phyloP scores from a whole-genome alignment of 2,113 vertebrate genomes.

The Burhinus bistriatus region DNA sequence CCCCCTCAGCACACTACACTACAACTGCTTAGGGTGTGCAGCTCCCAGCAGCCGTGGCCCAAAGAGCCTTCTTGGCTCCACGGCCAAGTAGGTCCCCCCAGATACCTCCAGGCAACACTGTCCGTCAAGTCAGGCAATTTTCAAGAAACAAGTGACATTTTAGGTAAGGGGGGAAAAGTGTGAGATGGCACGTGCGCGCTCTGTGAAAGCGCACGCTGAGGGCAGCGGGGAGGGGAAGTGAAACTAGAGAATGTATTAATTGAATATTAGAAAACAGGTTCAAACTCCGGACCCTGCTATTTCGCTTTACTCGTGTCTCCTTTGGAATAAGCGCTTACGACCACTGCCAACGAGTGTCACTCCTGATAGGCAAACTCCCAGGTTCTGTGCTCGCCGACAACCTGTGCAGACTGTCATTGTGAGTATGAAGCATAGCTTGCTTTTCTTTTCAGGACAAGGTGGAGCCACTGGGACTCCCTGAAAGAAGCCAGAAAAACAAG shows the following conservation, averaged over 20 bases:
- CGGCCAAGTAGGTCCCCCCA: neutral
- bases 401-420: neutral
- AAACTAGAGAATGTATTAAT: neutral
- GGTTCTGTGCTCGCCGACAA: neutral
- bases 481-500: neutral
- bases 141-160: neutral
- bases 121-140: neutral
- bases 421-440: neutral
- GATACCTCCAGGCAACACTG: neutral
- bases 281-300: neutral
- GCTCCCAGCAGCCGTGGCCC: neutral
- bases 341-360: neutral
- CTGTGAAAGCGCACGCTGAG: neutral
- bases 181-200: neutral
- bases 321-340: neutral
- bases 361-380: neutral
- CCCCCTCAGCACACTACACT: neutral
- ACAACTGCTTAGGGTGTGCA: neutral
- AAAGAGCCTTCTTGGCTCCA: neutral
- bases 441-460: neutral
- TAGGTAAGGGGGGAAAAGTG: neutral
- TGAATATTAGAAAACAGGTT: neutral
- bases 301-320: neutral
- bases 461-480: neutral
- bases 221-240: neutral